Evolutionary conservation across 2,797 vertebrate species (phyloP).

Genomic region (Sebastes steindachneri): DNA sequence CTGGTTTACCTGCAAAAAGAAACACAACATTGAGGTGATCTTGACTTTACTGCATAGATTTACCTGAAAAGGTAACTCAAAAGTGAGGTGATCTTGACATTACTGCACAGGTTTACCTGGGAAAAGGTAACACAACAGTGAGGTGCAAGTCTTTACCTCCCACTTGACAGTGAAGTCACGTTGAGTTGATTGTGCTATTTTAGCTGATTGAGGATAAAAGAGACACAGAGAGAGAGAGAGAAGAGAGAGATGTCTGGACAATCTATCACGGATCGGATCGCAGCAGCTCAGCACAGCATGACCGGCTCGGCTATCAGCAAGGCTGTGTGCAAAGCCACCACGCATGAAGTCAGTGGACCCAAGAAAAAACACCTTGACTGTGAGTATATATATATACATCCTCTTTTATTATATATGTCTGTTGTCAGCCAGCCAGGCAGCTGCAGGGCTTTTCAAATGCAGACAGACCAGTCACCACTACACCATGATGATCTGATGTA

Average conservation of each 20-base stretch:
- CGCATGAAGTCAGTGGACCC: constrained; percentile 90
- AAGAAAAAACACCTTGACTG: constrained; percentile 93
- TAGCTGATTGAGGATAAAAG: constrained; percentile 12
- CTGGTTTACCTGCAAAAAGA: too few relatives aligned
- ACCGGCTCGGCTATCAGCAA: constrained; percentile 93
- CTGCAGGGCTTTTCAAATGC: not conserved
- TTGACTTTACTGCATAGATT: too few relatives aligned
- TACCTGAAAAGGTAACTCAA: too few relatives aligned
- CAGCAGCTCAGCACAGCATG: constrained; percentile 95
- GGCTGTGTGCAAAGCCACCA: constrained; percentile 92
- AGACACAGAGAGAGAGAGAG: not conserved
- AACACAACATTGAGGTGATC: too few relatives aligned
- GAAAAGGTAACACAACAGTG: too few relatives aligned
- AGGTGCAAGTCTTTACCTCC: not conserved
- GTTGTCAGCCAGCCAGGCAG: not conserved
- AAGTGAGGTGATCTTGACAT: constrained; percentile 2
- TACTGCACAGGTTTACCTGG: constrained; percentile 33
- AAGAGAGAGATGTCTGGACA: constrained; percentile 88
- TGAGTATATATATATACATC: constrained; percentile 79
- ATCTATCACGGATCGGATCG: constrained; percentile 92
- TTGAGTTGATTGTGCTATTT: constrained; percentile 44
- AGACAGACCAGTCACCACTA: not conserved
- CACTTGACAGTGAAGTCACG: constrained; percentile 56
- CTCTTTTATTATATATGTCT: not conserved
- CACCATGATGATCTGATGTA: not conserved